Percentiles rank a stretch among this genome's conserved stretches.
phyloP scores from a whole-genome alignment of 2,113 vertebrate genomes.

The Meleagris gallopavo region DNA sequence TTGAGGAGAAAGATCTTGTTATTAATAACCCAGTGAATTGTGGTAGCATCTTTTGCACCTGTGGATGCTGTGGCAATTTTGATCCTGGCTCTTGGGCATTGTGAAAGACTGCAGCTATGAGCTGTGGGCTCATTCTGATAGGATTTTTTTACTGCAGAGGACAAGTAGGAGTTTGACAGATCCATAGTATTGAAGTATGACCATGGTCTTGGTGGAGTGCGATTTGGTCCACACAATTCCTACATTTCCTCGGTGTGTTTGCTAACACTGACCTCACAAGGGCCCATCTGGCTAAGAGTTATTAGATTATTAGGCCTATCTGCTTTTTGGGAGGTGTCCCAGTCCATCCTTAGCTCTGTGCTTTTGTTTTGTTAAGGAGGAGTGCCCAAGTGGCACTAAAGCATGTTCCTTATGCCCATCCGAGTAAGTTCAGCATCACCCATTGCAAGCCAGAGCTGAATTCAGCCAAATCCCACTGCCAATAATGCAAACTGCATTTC shows the following conservation, averaged over 20 bases:
- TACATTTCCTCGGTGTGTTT: neutral
- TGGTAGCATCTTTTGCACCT: neutral
- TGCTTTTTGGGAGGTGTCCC: neutral
- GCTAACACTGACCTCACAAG: neutral
- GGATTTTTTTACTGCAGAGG: neutral
- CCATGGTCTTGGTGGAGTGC: rapidly evolving
- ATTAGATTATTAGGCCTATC: neutral
- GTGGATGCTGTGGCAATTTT: rapidly evolving
- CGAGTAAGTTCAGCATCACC: rapidly evolving
- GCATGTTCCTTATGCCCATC: neutral
- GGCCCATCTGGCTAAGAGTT: rapidly evolving
- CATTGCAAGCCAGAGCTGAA: neutral
- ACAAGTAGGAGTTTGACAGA: rapidly evolving
- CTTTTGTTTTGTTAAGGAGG: neutral
- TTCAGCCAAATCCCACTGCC: rapidly evolving
- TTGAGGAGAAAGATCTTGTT: conserved; percentile 17
- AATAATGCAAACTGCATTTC: neutral
- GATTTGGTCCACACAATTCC: neutral
- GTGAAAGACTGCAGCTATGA: neutral
- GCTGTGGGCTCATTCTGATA: neutral
- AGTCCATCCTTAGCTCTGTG: rapidly evolving
- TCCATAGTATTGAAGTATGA: rapidly evolving
- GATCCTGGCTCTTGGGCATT: rapidly evolving
- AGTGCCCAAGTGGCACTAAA: neutral
- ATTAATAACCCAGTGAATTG: neutral